Evolutionary conservation across 2,113 vertebrate genomes (phyloP).

Genomic region (Oostethus manadensis): DNA sequence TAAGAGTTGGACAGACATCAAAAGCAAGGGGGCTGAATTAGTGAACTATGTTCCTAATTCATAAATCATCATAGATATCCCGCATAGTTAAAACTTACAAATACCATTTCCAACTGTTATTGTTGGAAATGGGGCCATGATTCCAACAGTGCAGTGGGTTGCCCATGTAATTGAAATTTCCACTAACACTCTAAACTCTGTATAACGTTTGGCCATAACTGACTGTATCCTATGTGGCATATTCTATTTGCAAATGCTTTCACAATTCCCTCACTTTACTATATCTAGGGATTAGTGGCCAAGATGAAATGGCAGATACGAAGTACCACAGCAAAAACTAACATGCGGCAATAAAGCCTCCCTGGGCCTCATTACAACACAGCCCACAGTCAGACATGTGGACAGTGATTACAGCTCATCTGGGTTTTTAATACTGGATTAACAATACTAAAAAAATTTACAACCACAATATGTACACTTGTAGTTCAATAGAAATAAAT

Average conservation of each 20-base stretch:
- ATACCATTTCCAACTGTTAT: constrained; percentile 4
- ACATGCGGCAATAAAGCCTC: constrained; percentile 36
- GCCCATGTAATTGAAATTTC: too few relatives aligned
- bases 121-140: constrained; percentile 15
- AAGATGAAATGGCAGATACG: constrained; percentile 11
- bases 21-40: constrained; percentile 34
- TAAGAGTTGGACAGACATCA: constrained; percentile 27
- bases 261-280: too few relatives aligned
- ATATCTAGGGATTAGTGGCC: constrained; percentile 34
- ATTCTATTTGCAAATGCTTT: too few relatives aligned
- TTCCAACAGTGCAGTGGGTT: not conserved
- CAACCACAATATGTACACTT: too few relatives aligned
- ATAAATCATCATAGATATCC: constrained; percentile 41
- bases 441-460: too few relatives aligned
- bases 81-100: constrained; percentile 19
- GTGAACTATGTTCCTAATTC: constrained; percentile 24
- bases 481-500: too few relatives aligned
- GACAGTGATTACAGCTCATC: constrained; percentile 2
- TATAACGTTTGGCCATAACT: too few relatives aligned
- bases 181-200: too few relatives aligned
- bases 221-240: too few relatives aligned
- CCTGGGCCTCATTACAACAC: constrained; percentile 50
- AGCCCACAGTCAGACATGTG: constrained; percentile 16
- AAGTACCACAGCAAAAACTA: constrained; percentile 31
- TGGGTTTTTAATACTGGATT: not conserved